phyloP scores from a whole-genome alignment of 1,140 invertebrate species.

The Melanaphis sacchari region DNA sequence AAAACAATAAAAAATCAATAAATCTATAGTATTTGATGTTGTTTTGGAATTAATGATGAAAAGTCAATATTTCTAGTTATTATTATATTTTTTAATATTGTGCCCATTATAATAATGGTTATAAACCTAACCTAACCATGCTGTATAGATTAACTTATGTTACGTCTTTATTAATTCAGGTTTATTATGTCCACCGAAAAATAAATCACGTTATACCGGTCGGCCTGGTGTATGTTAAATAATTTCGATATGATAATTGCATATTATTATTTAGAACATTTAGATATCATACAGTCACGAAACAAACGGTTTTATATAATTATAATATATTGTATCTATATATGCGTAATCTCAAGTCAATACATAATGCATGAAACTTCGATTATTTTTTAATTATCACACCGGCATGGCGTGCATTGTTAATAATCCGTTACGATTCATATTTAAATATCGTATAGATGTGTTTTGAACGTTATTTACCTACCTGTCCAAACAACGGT shows the following conservation, averaged over 20 bases:
- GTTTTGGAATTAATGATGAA: not conserved
- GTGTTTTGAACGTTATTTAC: slow-evolving; percentile 15
- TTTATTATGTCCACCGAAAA: not conserved
- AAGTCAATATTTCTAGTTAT: not conserved
- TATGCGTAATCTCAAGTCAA: not conserved
- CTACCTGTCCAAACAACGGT: slow-evolving; percentile 42
- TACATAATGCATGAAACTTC: slow-evolving; percentile 29
- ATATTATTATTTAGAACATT: no score
- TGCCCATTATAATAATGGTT: not conserved
- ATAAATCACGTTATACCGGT: slow-evolving; percentile 5
- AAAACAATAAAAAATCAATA: not conserved
- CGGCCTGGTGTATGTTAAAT: not conserved
- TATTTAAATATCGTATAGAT: slow-evolving; percentile 40
- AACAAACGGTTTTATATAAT: not conserved
- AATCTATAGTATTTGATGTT: not conserved
- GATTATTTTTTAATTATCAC: slow-evolving; percentile 20
- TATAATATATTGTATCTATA: not conserved
- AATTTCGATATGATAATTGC: not conserved
- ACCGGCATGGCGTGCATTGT: not conserved
- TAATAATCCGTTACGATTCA: slow-evolving; percentile 48
- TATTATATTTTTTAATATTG: not conserved
- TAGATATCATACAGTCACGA: not conserved
- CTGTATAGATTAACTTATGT: not conserved
- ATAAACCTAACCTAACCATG: no score
- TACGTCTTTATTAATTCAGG: not conserved